Base-by-base conservation (phyloP, 2,113 vertebrate species). In the Gambusia holbrooki region DNA sequence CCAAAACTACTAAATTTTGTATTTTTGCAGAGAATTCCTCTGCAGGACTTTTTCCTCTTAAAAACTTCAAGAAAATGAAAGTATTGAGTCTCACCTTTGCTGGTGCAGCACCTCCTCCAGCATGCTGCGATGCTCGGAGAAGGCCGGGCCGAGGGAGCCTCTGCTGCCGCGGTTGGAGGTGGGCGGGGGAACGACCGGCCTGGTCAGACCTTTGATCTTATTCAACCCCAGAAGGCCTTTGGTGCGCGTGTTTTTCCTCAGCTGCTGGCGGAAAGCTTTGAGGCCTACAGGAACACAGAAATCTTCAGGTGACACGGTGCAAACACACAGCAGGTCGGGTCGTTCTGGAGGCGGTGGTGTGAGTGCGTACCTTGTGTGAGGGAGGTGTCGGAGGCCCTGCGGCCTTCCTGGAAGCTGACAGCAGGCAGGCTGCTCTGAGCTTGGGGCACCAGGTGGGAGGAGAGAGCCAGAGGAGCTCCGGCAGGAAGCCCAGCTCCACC, bases 301-400 rank as follows among this genome's bases (percentile, higher is more conserved):
- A 71, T 8, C n/a, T 22, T 48, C 62, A 45, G 12, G 51, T 62
- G 62, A 74, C 72, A 79, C 30, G 33, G 32, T 15, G 73, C 2
- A 73, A 69, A 33, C 28, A 4, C 32, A 51, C 30, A 69, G 25
- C 7, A 2, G 58, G 42, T 58, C 33, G n/a, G 51, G 35, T 42
- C 35, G 65, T 29, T 62, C 4, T 29, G 54, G 48, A 71, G 48
- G 64, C 4, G 6, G 29, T 27, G 69, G 69, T 15, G 28, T 14
- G 51, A 40, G 71, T 32, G 51, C 25, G 72, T 91, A 99, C 98
- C 98, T 95, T 98, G 96, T 60, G 97, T 98, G 85, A 99, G 96
- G 58, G 97, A 99, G 77, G 98, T 99, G 92, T 99, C 98, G 0
- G 98, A 99, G 0, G 98, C 97, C 79, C 98, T 89, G n/a, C 98